Conservation (phyloP, 2,797 vertebrate genomes). For the Girardinus metallicus region DNA sequence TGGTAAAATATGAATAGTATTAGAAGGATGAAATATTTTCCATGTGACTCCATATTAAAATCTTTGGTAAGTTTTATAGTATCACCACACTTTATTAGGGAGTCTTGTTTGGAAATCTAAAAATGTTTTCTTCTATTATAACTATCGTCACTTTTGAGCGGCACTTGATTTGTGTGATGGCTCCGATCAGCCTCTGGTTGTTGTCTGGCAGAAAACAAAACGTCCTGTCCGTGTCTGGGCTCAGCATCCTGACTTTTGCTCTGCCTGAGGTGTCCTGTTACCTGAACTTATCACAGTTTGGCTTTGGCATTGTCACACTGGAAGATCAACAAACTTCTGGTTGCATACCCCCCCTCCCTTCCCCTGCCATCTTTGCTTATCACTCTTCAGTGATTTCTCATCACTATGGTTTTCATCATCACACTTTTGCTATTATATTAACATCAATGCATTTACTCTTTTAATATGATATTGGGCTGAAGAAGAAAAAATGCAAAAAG, state of each 20-base stretch:
- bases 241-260: constrained; percentile 80
- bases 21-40: not conserved
- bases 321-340: constrained; percentile 80
- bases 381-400: constrained; percentile 58
- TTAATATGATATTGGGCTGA: constrained; percentile 18
- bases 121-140: not conserved
- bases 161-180: constrained; percentile 49
- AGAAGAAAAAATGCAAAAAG: constrained; percentile 5
- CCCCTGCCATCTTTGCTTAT: constrained; percentile 69
- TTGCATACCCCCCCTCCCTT: constrained; percentile 64
- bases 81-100: not conserved
- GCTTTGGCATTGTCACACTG: constrained; percentile 80
- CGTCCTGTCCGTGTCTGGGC: constrained; percentile 28
- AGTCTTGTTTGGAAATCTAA: not conserved
- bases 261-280: constrained; percentile 64
- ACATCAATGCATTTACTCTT: constrained; percentile 39
- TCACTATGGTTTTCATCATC: constrained; percentile 58
- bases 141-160: constrained; percentile 4
- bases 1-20: not conserved
- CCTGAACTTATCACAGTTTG: constrained; percentile 73
- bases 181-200: constrained; percentile 91
- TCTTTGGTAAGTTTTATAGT: not conserved
- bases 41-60: not conserved
- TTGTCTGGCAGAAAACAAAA: constrained; percentile 58
- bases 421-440: constrained; percentile 55